Conservation (phyloP, 2,113 vertebrate genomes). For the Willisornis vidua region DNA sequence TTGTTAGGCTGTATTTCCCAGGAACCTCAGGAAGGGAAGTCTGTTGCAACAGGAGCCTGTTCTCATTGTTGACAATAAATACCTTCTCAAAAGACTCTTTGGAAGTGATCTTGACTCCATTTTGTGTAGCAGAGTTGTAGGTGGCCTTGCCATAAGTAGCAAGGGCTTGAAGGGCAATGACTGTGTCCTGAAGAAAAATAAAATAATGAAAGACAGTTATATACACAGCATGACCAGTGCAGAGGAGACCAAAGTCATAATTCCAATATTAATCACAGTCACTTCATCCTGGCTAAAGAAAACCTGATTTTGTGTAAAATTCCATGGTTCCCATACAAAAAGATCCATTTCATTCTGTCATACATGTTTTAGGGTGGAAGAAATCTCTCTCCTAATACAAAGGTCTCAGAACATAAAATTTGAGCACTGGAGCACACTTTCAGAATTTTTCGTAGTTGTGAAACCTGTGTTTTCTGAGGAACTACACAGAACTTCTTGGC, state of each 20-base stretch:
- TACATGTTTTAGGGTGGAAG: not conserved
- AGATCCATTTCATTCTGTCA: not conserved
- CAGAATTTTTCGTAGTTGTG: not conserved
- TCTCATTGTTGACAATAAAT: constrained; percentile 49
- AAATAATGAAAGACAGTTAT: not conserved
- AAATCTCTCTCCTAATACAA: not conserved
- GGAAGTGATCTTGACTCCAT: constrained; percentile 25
- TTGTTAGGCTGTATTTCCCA: constrained; percentile 39
- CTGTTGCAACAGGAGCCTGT: constrained; percentile 66
- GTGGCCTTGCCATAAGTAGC: constrained; percentile 53
- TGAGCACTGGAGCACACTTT: not conserved
- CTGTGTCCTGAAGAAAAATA: constrained; percentile 65
- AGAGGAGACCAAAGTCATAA: not conserved
- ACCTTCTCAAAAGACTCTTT: constrained; percentile 12
- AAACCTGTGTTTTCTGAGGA: not conserved
- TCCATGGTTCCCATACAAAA: not conserved
- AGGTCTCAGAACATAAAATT: not conserved
- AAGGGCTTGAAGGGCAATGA: constrained; percentile 69
- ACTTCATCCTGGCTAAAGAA: not conserved
- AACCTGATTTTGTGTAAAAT: not conserved
- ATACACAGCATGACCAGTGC: accelerated
- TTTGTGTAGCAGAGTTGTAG: constrained; percentile 34
- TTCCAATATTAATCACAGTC: not conserved
- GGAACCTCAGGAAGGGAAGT: constrained; percentile 16
- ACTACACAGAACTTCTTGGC: not conserved